phyloP scores from a whole-genome alignment of 2,888 invertebrate genomes.

The Auanema sp. region DNA sequence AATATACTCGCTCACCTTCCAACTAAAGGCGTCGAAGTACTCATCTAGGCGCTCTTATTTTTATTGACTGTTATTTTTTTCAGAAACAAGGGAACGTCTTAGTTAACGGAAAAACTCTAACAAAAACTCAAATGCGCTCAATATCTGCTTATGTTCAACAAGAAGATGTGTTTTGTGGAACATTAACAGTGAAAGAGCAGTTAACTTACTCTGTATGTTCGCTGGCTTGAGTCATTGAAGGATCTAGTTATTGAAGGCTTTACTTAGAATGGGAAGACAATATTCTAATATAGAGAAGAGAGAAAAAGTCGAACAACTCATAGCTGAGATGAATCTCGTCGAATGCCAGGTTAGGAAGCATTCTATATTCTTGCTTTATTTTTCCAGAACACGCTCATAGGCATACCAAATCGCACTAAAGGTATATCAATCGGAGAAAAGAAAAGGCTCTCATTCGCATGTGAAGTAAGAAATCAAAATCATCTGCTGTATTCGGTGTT shows the following conservation, averaged over 20 bases:
- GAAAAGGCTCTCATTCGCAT: conserved; percentile 87
- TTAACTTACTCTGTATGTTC: conserved; percentile 77
- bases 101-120: conserved; percentile 46
- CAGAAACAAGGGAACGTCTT: conserved; percentile 41
- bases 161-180: conserved; percentile 83
- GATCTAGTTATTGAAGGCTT: conserved; percentile 23
- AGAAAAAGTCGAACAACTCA: conserved; percentile 37
- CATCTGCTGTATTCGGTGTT: background rate
- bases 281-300: conserved; percentile 22
- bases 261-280: conserved; percentile 39
- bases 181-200: conserved; percentile 83
- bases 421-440: conserved; percentile 89
- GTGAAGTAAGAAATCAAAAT: conserved; percentile 73
- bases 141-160: conserved; percentile 88
- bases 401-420: conserved; percentile 67
- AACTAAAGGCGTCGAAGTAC: conserved; percentile 43
- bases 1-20: conserved; percentile 77
- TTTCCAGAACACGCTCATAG: conserved; percentile 35
- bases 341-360: conserved; percentile 48
- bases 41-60: background rate
- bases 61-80: background rate
- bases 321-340: conserved; percentile 48
- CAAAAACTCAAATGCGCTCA: conserved; percentile 66
- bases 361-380: too few relatives aligned
- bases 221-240: too few relatives aligned